Conservation (phyloP, 2,113 vertebrate genomes). For the Erythrolamprus reginae region DNA sequence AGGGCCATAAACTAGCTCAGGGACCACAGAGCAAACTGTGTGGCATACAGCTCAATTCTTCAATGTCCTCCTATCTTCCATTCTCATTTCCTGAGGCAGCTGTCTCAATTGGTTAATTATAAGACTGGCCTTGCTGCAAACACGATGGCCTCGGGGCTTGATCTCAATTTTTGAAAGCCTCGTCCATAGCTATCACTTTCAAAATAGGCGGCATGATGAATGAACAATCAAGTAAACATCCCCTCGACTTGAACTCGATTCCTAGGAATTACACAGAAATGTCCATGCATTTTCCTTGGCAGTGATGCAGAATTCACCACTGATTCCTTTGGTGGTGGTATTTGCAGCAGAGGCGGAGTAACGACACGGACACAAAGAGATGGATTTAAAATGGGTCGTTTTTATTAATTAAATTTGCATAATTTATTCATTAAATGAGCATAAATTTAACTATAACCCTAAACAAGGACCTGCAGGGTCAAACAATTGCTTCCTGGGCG, state of each 20-base stretch:
- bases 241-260: neutral
- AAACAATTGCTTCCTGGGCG: too few species aligned
- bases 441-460: too few species aligned
- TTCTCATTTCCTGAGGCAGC: neutral
- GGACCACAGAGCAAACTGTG: neutral
- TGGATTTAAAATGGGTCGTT: too few species aligned
- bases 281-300: neutral
- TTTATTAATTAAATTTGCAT: too few species aligned
- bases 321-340: neutral
- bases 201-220: neutral
- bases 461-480: too few species aligned
- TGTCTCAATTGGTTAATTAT: neutral
- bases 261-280: neutral
- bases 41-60: neutral
- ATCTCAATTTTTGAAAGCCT: neutral
- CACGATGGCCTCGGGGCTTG: neutral
- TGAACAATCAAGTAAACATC: neutral
- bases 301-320: neutral
- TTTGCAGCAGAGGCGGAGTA: too few species aligned
- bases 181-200: neutral
- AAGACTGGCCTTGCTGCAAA: neutral
- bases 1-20: neutral
- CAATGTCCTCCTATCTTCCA: neutral
- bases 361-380: too few species aligned
- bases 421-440: too few species aligned